These are phyloP conservation scores for Diaperis boleti DNA, from an alignment of 2,888 invertebrate species.

Conservation along the genomic window DNA sequence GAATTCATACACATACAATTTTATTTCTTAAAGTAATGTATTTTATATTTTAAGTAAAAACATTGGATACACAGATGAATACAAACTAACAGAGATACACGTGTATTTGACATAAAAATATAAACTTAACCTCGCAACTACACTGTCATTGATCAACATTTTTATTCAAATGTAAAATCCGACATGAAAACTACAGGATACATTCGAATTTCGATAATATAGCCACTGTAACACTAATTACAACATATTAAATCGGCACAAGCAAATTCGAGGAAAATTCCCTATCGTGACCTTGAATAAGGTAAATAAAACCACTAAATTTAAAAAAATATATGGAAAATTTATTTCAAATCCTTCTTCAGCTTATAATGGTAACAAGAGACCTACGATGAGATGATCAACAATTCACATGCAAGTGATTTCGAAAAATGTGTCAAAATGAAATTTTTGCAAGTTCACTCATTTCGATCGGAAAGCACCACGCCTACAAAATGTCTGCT, in stretches of 20 bases:
- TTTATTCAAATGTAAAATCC: background rate
- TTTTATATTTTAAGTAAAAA: no score
- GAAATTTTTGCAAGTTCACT: constrained; percentile 40
- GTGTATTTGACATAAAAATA: constrained; percentile 8
- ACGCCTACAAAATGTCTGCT: constrained; percentile 67
- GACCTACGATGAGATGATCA: constrained; percentile 9
- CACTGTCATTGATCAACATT: constrained; percentile 1
- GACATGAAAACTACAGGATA: no score
- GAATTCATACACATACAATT: no score
- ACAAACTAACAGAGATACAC: background rate
- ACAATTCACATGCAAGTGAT: constrained; percentile 24
- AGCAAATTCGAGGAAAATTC: constrained; percentile 17
- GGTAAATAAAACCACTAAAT: constrained; percentile 57
- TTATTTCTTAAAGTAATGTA: no score
- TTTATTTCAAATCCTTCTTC: constrained; percentile 40
- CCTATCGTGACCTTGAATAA: constrained; percentile 48
- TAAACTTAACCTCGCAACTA: constrained; percentile 23
- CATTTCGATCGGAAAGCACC: constrained; percentile 54
- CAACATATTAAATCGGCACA: no score
- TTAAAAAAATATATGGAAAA: constrained; percentile 33
- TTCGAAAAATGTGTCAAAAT: constrained; percentile 42
- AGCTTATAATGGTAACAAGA: constrained; percentile 38
- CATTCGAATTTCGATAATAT: no score
- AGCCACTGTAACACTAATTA: no score
- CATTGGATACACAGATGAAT: background rate